Base-by-base conservation (phyloP, 2,888 invertebrate genomes). In the Chrysodeixis includens region DNA sequence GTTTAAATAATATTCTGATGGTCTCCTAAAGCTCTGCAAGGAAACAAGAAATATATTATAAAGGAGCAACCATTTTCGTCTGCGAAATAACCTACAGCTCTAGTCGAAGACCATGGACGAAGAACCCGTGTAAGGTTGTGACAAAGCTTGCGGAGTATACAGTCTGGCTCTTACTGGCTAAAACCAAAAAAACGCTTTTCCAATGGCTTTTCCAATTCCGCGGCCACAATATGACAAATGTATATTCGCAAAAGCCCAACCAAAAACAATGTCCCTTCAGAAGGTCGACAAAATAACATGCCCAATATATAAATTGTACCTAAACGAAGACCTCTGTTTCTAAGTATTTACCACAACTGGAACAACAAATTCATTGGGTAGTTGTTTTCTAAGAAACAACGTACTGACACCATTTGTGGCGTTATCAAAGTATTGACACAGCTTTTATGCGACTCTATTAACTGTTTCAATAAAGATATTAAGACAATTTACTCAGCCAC, bases 301-400 rank as follows among this genome's bases (percentile, higher is more conserved):
- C 30, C 30, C n/a, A 40, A 40, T 40, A 6, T n/a, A 6, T 40
- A n/a, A 40, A 1, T 7, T 6, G n/a, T 12, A 12, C 12, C 5
- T 6, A 12, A 4, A n/a, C 40, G 26, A 26, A 60, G 62, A 59
- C 49, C 40, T 63, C 30, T 18, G 40, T 9, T 16, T 52, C 49
- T 63, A 30, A 44, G 18, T 30, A 32, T 72, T 74, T 74, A 69
- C 60, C 66, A 74, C 66, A 69, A 71, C 62, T 68, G 54, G 57
- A 69, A 66, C 55, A 78, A 76, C 66, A 71, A 69, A 69, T 63
- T 76, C 60, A 70, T 65, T 35, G 12, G 35, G 35, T 70, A 65
- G 55, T 7, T 53, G n/a, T 61, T 10, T 74, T 73, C 69, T 69
- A 22, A 62, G 76, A 70, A 73, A 32, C 32, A 60, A 61, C 30